Evolutionary conservation across 92 coral and sea anemone species (phyloP), one percentile per base, ranked within the genome.

Genomic region (Palythoa caribaeorum): DNA sequence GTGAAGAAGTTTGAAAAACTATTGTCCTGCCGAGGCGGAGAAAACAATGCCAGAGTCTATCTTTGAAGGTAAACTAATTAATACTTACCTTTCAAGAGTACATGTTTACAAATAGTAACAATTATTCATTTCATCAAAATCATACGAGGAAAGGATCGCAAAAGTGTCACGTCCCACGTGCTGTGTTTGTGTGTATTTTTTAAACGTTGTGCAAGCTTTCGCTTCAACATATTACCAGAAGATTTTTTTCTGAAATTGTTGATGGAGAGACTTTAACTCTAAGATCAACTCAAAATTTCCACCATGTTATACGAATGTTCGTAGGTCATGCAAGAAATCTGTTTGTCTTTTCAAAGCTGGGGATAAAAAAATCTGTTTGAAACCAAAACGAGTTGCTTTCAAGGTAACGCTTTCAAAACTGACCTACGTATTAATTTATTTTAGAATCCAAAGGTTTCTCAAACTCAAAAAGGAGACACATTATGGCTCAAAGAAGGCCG

Each of bases 381-480:
- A 62, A 62, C 69, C 35, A 62, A 62, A 62, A 62, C 20, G 69
- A 62, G 35, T 62, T 62, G 69, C 69, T 62, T 62, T 62, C 2
- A 62, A 62, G 69, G 21, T 62, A 16, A 16, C 20, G 66, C 66
- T 59, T 59, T 59, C 66, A 59, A 59, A 59, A 59, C 69, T 62
- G 8, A 62, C 69, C 69, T 62, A 60, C 35, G 69, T 62, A 62
- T 62, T 17, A 16, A 62, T 70, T 21, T 28, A 21, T 70, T 1
- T 70, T 28, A 70, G 75, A 70, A 70, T 70, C 75, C 75, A 28
- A 70, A 70, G 47, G 44, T 70, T 70, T 35, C 75, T 3, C 75
- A 70, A 21, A 70, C 47, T 2, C 44, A 70, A 14, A 70, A 44
- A 70, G 75, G 75, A 70, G 75, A 70, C 47, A 10, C 2, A 6